Base-by-base conservation (phyloP, 2,797 vertebrate genomes). In the Sebastes steindachneri region DNA sequence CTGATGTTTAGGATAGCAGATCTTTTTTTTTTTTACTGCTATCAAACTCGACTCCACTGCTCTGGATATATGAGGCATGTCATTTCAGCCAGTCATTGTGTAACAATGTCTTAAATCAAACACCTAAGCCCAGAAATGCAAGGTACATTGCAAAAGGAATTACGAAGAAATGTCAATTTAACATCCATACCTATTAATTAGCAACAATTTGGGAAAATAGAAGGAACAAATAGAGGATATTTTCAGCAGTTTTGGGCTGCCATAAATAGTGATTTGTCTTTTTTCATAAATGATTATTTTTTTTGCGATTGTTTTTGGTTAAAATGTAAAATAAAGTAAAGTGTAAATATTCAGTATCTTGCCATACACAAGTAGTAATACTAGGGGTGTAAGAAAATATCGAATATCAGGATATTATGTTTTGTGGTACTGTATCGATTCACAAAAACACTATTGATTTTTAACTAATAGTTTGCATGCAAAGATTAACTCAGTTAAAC, bases 1-100 rank as follows among this genome's bases (percentile, higher is more conserved):
- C 25, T 41, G 53, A 74, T 84, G 25, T 37, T 68, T 59, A 25
- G 66, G 66, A 83, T 65, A 28, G 48, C 28, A 7, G 69, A 11
- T 33, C 33, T 5, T 25, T 35, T 70, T 23, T 21, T 26, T 45
- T 55, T 63, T 25, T 31, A 28, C 48, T 29, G 25, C 73, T 68
- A 23, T 83, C 63, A 80, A 76, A 70, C 51, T 29, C 4, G 57
- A 53, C 29, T 53, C 9, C 53, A 17, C 35, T n/a, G 9, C 19
- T 7, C 25, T 33, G 2, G 57, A 53, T 79, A 63, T 58, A 68
- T 72, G 72, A 79, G 41, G 7, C 25, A 26, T 67, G 58, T 12
- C 68, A 75, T 48, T 75, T 80, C 12, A 74, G 41, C 41, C 23
- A 28, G 59, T 69, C 45, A 31, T 21, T 63, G 19, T 62, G 57